phyloP scores from a whole-genome alignment of 1,140 invertebrate species.

The Pseudoatta argentina region DNA sequence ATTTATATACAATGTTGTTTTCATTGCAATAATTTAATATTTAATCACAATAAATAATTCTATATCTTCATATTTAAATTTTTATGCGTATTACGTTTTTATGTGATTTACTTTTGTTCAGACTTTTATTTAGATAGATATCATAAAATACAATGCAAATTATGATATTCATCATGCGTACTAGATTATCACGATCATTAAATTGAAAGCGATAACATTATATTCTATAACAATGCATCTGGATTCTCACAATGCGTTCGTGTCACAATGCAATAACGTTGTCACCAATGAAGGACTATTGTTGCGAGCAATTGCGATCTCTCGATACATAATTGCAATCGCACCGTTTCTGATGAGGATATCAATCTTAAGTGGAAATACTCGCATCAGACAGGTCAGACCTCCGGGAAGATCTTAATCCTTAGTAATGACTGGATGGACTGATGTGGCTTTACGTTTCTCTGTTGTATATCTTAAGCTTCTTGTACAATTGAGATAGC shows the following conservation, averaged over 20 bases:
- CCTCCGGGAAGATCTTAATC: constrained; percentile 31
- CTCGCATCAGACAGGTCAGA: constrained; percentile 46
- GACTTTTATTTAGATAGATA: neutral
- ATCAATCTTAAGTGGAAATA: constrained; percentile 63
- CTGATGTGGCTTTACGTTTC: neutral
- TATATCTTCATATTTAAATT: neutral
- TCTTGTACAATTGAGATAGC: neutral
- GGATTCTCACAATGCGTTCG: neutral
- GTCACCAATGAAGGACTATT: constrained; percentile 49
- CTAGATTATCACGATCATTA: constrained; percentile 15
- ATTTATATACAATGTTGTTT: neutral
- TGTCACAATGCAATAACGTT: constrained; percentile 15
- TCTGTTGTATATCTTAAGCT: neutral
- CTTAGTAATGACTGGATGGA: constrained; percentile 16
- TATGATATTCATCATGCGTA: neutral
- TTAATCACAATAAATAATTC: neutral
- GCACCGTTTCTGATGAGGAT: constrained; percentile 49
- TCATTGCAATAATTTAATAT: neutral
- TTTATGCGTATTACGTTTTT: neutral
- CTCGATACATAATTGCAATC: constrained; percentile 73
- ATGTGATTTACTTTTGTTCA: neutral
- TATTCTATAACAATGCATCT: neutral
- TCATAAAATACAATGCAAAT: neutral
- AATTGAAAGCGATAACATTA: neutral
- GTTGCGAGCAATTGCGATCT: constrained; percentile 62